phyloP scores from a whole-genome alignment of 2,797 vertebrate genomes.

The Epinephelus coioides region DNA sequence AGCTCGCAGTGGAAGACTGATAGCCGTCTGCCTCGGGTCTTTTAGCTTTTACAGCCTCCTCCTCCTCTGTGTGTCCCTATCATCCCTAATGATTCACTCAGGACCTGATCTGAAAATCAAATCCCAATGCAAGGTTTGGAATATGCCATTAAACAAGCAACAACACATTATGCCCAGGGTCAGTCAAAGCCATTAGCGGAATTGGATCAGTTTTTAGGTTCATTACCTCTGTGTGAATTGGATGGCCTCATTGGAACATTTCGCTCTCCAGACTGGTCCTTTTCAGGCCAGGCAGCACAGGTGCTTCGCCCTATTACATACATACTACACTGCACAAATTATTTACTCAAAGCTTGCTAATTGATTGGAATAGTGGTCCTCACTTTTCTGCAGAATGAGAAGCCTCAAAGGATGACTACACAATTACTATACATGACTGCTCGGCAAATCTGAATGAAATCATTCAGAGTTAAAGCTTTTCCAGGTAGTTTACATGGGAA shows the following conservation, averaged over 20 bases:
- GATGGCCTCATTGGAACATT: constrained; percentile 60
- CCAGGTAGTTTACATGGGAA: no score
- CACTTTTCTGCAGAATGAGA: background rate
- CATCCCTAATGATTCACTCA: constrained; percentile 77
- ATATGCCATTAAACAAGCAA: constrained; percentile 78
- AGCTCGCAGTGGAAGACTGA: constrained; percentile 64
- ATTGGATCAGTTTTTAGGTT: constrained; percentile 82
- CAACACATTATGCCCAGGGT: constrained; percentile 76
- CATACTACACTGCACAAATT: constrained; percentile 31
- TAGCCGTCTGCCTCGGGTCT: constrained; percentile 68
- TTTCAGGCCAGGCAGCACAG: constrained; percentile 34
- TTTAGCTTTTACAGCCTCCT: constrained; percentile 73
- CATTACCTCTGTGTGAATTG: constrained; percentile 79
- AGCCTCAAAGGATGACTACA: constrained; percentile 2
- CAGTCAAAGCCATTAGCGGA: constrained; percentile 79
- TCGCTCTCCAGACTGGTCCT: constrained; percentile 46
- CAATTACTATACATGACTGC: background rate
- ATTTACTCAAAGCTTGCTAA: constrained; percentile 34
- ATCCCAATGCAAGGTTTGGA: constrained; percentile 71
- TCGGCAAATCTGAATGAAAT: no score
- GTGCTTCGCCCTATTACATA: constrained; percentile 38
- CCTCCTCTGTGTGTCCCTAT: constrained; percentile 64
- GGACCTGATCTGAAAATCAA: constrained; percentile 76
- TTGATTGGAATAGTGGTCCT: constrained; percentile 25
- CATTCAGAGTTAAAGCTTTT: no score